Conservation (phyloP, 2,888 invertebrate genomes). For the Bugula neritina region DNA sequence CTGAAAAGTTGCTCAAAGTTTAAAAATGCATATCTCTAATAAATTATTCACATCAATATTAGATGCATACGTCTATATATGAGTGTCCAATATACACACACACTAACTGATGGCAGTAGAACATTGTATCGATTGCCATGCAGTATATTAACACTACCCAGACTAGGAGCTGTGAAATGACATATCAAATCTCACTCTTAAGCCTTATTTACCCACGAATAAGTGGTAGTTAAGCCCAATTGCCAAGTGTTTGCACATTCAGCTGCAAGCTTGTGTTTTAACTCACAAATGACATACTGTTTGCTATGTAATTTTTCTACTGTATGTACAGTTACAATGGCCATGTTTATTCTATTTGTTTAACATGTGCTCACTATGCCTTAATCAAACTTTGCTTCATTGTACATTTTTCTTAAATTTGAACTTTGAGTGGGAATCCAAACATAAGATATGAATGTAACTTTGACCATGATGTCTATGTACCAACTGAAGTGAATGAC, state of each 20-base stretch:
- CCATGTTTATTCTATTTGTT: conserved; percentile 17
- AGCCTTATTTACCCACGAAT: conserved; percentile 6
- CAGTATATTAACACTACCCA: neutral
- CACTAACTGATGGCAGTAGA: too few species aligned
- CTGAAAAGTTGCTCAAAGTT: too few species aligned
- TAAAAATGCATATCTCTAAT: too few species aligned
- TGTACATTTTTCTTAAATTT: neutral
- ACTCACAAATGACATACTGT: conserved; percentile 1
- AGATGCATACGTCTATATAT: too few species aligned
- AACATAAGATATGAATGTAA: too few species aligned
- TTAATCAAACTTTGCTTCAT: conserved; percentile 10
- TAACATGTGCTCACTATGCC: neutral
- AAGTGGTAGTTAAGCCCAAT: conserved; percentile 6
- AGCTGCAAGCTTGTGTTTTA: conserved; percentile 14
- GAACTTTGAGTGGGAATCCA: neutral
- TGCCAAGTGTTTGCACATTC: neutral
- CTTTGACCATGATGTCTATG: too few species aligned
- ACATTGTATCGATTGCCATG: neutral
- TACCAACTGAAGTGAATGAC: too few species aligned
- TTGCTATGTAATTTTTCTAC: conserved; percentile 25
- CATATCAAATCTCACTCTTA: conserved; percentile 23
- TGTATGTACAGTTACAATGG: conserved; percentile 27
- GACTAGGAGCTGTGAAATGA: conserved; percentile 22
- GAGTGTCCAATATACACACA: too few species aligned
- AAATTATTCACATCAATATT: too few species aligned